Base-by-base conservation (phyloP, 2,113 vertebrate species). In the Salvelinus alpinus region DNA sequence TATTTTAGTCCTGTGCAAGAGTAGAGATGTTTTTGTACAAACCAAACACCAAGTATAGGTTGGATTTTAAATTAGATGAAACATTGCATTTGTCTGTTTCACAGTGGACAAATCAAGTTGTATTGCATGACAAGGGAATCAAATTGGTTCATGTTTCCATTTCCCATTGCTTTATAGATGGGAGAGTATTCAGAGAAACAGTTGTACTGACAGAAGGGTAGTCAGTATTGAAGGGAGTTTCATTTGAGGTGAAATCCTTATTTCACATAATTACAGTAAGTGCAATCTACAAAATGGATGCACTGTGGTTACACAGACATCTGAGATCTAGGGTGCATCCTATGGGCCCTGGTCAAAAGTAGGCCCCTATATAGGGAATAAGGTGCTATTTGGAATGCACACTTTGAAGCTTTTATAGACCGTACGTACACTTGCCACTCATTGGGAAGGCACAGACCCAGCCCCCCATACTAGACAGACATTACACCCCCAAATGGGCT, bases 261-360 rank as follows among this genome's bases (percentile, higher is more conserved):
- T 76, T 29, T 29, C 68, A 81, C n/a, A 77, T 57, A 31, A 54
- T 47, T 67, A 69, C 51, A 79, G 79, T 54, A 70, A 73, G 71
- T 83, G 75, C 80, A 85, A 81, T 29, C 72, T 60, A 31, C 59
- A 78, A 57, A 84, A 54, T 68, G 27, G n/a, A 79, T 83, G 60
- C 71, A 84, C 62, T 25, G 65, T 64, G 74, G 72, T 69, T 77
- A 79, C 65, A 76, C 76, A 7, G 34, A 47, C 65, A 77, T 57
- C 44, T 77, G 80, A 77, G 51, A 78, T 29, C 71, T 75, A 70
- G 34, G 34, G 34, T 38, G 38, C 38, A 38, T 38, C 38, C 38
- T 38, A 38, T 38, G 7, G 38, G 38, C 38, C 38, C 38, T 38
- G 8, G 38, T 38, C 38, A 38, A 38, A 9, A 38, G 38, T 38